Evolutionary conservation across 2,888 invertebrate genomes (phyloP).

Genomic region (Patella pellucida): DNA sequence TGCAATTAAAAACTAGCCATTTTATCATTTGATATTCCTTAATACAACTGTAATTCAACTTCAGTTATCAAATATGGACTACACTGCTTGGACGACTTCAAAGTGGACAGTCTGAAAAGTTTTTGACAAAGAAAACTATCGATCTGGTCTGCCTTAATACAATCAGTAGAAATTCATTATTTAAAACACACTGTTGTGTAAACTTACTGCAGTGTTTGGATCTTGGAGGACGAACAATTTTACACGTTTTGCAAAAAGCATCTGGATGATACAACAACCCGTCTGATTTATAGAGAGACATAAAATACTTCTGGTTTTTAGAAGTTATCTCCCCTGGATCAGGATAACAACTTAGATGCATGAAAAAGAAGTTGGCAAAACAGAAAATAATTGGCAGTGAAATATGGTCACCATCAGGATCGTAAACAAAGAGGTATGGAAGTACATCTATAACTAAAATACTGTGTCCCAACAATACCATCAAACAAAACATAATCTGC

Average conservation of each 20-base stretch:
- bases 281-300: slow-evolving; percentile 54
- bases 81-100: no score
- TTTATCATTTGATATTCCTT: no score
- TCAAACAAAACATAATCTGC: slow-evolving; percentile 57
- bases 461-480: slow-evolving; percentile 55
- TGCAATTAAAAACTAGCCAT: no score
- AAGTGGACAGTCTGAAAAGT: no score
- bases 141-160: no score
- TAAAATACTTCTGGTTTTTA: slow-evolving; percentile 44
- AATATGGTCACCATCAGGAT: slow-evolving; percentile 58
- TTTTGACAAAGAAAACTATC: no score
- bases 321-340: slow-evolving; percentile 62
- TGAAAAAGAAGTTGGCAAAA: slow-evolving; percentile 53
- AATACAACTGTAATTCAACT: no score
- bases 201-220: slow-evolving; percentile 70
- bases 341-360: slow-evolving; percentile 56
- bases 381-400: slow-evolving; percentile 53
- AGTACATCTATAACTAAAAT: slow-evolving; percentile 59
- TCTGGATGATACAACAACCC: slow-evolving; percentile 51
- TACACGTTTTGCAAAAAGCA: slow-evolving; percentile 58
- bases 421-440: slow-evolving; percentile 55
- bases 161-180: no score
- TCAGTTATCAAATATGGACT: no score
- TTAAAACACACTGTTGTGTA: no score
- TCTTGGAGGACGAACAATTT: slow-evolving; percentile 60